A percentile compares a stretch with the other conserved stretches of the same genome.
phyloP scores from a whole-genome alignment of 2,113 vertebrate genomes.

The Cygnus atratus region DNA sequence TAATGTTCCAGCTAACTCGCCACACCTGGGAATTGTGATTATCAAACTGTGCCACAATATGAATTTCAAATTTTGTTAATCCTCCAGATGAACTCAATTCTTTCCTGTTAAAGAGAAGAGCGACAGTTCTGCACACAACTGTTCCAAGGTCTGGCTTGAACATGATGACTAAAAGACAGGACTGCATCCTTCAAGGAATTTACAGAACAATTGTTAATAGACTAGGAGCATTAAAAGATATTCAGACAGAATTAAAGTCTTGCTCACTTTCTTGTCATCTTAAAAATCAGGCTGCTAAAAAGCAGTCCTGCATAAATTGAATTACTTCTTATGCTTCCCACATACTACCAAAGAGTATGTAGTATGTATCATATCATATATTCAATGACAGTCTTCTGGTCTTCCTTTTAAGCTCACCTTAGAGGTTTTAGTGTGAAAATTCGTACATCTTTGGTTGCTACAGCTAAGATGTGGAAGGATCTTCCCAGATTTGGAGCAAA shows the following conservation, averaged over 20 bases:
- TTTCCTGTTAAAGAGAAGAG: constrained; percentile 79
- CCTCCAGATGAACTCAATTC: constrained; percentile 87
- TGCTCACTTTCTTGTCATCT: not conserved
- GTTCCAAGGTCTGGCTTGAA: not conserved
- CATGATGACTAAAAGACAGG: not conserved
- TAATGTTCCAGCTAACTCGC: constrained; percentile 98
- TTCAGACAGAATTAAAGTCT: not conserved
- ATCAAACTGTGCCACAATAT: constrained; percentile 95
- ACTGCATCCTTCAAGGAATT: not conserved
- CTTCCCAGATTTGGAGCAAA: constrained; percentile 98
- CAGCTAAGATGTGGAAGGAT: constrained; percentile 95
- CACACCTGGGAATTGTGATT: constrained; percentile 98
- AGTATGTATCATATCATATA: not conserved
- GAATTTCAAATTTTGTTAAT: constrained; percentile 94
- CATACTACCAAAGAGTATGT: not conserved
- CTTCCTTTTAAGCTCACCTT: constrained; percentile 80
- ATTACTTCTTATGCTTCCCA: not conserved
- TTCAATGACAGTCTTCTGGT: not conserved
- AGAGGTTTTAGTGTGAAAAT: constrained; percentile 95
- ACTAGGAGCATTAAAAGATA: not conserved
- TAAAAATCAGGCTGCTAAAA: not conserved
- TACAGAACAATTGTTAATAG: not conserved
- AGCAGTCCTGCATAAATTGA: not conserved
- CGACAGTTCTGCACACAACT: not conserved
- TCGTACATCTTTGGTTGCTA: constrained; percentile 96